These are phyloP conservation scores for Scytalopus superciliaris DNA, from an alignment of 2,113 vertebrate species.

Conservation along the genomic window DNA sequence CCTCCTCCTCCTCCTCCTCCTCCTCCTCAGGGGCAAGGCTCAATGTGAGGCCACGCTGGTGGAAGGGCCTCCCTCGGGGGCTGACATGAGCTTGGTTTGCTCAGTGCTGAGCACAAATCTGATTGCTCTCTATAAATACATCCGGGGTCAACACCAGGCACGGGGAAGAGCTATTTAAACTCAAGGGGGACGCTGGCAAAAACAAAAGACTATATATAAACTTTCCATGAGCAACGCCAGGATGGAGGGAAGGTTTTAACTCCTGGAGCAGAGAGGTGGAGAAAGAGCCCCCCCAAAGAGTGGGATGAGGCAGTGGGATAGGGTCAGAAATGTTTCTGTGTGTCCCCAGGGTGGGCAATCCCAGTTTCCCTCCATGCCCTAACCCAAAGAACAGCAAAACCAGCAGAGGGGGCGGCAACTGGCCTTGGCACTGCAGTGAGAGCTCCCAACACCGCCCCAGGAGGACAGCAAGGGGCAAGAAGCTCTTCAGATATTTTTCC, in stretches of 20 bases:
- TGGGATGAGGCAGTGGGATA: not conserved
- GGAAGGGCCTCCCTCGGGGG: not conserved
- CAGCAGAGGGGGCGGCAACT: fast-evolving
- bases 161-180: conserved; percentile 43
- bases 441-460: not conserved
- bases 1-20: not conserved
- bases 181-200: conserved; percentile 33
- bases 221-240: conserved; percentile 47
- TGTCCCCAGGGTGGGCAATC: not conserved
- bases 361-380: not conserved
- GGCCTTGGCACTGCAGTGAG: not conserved
- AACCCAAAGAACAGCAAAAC: not conserved
- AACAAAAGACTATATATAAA: conserved; percentile 68
- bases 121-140: conserved; percentile 59
- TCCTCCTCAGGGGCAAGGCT: not conserved
- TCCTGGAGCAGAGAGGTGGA: not conserved
- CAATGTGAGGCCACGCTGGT: not conserved
- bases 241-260: conserved; percentile 20
- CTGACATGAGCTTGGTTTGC: not conserved
- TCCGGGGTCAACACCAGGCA: conserved; percentile 49
- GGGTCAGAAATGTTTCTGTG: not conserved
- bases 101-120: not conserved
- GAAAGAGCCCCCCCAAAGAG: not conserved
- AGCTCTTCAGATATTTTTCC: not conserved
- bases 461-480: not conserved